phyloP scores from a whole-genome alignment of 2,888 invertebrate species.

The Ephialtes manifestator region DNA sequence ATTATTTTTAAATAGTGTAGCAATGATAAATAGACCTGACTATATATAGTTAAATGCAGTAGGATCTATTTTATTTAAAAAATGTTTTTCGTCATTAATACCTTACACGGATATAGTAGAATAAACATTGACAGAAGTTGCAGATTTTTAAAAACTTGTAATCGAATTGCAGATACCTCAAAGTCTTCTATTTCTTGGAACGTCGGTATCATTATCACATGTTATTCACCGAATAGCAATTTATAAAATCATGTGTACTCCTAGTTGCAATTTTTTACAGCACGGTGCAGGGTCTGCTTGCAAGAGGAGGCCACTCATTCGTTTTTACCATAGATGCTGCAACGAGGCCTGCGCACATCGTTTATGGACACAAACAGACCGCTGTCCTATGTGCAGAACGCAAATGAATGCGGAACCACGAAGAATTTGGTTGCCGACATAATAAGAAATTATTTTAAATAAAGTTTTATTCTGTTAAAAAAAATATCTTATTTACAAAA shows the following conservation, averaged over 20 bases:
- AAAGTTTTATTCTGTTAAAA: no score
- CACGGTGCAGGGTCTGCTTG: no score
- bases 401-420: neutral
- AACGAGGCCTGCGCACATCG: neutral
- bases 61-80: no score
- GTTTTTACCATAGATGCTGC: conserved; percentile 12
- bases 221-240: neutral
- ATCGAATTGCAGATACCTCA: neutral
- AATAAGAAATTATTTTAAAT: neutral
- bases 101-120: neutral
- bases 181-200: conserved; percentile 1
- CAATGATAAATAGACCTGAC: no score
- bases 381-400: neutral
- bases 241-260: conserved; percentile 21
- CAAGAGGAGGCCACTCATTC: neutral
- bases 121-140: no score
- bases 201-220: conserved; percentile 25
- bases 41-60: no score
- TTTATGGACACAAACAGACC: neutral
- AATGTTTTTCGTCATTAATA: neutral
- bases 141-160: no score
- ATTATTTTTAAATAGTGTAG: neutral
- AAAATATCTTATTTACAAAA: no score
- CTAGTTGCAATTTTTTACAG: conserved; percentile 39
- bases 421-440: neutral